Percentiles rank a stretch among this genome's conserved stretches.
Evolutionary conservation across 2,797 vertebrate species (phyloP).

Genomic region (Clarias fuscus): DNA sequence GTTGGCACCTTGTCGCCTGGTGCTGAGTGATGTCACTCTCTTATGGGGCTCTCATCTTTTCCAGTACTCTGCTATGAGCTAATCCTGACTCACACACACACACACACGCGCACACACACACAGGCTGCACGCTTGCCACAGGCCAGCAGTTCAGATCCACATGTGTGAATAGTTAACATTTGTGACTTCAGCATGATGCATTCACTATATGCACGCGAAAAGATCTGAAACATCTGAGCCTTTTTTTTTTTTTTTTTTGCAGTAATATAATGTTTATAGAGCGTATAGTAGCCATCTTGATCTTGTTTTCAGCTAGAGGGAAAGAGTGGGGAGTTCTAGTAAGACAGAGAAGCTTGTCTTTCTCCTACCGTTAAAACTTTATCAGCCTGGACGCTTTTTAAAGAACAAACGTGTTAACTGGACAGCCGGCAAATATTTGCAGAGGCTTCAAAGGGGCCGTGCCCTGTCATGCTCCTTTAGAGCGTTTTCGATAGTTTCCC

Average conservation of each 20-base stretch:
- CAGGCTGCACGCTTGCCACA: constrained; percentile 12
- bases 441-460: constrained; percentile 60
- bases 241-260: constrained; percentile 1
- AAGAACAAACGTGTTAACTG: constrained; percentile 59
- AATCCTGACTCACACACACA: constrained; percentile 33
- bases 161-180: constrained; percentile 26
- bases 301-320: constrained; percentile 38
- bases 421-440: constrained; percentile 67
- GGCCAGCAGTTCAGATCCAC: constrained; percentile 27
- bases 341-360: background rate
- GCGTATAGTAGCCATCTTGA: constrained; percentile 42
- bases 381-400: constrained; percentile 30
- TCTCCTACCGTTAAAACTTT: constrained; percentile 16
- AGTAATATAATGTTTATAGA: constrained; percentile 10
- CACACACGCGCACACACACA: background rate
- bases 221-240: constrained; percentile 15
- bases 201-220: constrained; percentile 22
- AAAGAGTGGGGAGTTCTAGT: background rate
- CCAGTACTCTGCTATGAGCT: constrained; percentile 50
- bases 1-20: constrained; percentile 58
- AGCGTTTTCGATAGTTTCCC: constrained; percentile 58
- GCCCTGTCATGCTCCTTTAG: constrained; percentile 37
- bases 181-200: constrained; percentile 32
- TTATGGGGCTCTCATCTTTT: constrained; percentile 57
- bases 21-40: constrained; percentile 53